Evolutionary conservation across 2,797 vertebrate genomes (phyloP).

Genomic region (Gymnothorax reevesii): DNA sequence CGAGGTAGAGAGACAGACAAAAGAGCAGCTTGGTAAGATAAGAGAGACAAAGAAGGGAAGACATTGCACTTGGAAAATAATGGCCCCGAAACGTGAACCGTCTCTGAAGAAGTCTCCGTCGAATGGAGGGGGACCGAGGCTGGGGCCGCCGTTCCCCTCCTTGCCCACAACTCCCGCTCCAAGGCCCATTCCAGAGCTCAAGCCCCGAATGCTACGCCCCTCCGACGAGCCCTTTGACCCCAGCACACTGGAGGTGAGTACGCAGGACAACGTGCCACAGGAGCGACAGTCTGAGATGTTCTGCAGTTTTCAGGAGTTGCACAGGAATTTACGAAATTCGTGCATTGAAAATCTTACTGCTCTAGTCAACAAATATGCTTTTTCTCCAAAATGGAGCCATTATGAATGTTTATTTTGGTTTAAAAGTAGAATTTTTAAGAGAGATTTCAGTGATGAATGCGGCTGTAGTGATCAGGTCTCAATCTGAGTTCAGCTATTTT

Average conservation of each 20-base stretch:
- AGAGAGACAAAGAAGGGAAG: constrained; percentile 1
- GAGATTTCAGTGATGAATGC: background rate
- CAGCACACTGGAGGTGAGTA: constrained; percentile 75
- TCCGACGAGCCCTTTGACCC: constrained; percentile 75
- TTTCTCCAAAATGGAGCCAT: background rate
- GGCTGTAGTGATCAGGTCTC: background rate
- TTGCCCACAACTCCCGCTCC: constrained; percentile 51
- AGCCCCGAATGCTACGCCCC: constrained; percentile 71
- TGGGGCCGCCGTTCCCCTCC: constrained; percentile 74
- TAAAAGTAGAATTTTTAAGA: background rate
- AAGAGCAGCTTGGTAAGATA: constrained; percentile 20
- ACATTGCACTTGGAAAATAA: constrained; percentile 37
- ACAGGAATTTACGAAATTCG: background rate
- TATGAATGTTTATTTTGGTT: background rate
- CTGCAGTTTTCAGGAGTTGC: background rate
- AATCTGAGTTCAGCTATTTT: background rate
- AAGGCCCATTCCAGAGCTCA: constrained; percentile 63
- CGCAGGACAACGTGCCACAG: background rate
- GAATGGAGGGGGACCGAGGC: constrained; percentile 61
- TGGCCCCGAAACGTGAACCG: constrained; percentile 75
- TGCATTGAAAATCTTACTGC: background rate
- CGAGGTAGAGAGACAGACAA: constrained; percentile 29
- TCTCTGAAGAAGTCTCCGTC: constrained; percentile 73
- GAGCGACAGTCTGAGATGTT: constrained; percentile 8
- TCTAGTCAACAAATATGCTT: background rate